Evolutionary conservation across 2,113 vertebrate genomes (phyloP).

Genomic region (Pycnonotus jocosus): DNA sequence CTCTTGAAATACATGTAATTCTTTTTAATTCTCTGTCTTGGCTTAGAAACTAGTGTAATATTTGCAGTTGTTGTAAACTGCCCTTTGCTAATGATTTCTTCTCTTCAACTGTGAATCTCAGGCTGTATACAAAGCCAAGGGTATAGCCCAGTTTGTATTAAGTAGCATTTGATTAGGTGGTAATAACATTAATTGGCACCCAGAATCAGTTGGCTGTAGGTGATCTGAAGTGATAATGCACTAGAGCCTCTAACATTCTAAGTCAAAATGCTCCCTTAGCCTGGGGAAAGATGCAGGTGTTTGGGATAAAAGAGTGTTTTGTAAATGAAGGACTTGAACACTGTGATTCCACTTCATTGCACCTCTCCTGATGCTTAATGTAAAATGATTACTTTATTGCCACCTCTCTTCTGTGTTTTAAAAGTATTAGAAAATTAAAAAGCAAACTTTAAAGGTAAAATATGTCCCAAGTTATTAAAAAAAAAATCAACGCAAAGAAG

Average conservation of each 20-base stretch:
- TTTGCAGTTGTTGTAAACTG: background rate
- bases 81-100: background rate
- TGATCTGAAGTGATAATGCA: conserved; percentile 45
- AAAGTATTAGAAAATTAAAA: conserved; percentile 11
- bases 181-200: conserved; percentile 62
- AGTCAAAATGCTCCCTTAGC: conserved; percentile 31
- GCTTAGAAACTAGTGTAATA: background rate
- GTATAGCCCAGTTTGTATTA: conserved; percentile 28
- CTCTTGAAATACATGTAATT: background rate
- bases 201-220: conserved; percentile 25
- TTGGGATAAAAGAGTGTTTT: conserved; percentile 45
- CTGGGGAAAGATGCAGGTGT: conserved; percentile 49
- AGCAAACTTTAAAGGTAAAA: background rate
- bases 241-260: conserved; percentile 15
- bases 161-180: conserved; percentile 50
- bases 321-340: conserved; percentile 35
- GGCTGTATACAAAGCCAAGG: background rate
- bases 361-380: conserved; percentile 4
- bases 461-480: background rate
- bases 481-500: background rate
- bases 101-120: background rate
- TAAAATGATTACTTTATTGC: conserved; percentile 29
- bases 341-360: conserved; percentile 41
- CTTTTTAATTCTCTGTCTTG: background rate
- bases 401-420: background rate